Evolutionary conservation across 2,888 invertebrate species (phyloP), one percentile per base, ranked within the genome.

Genomic region (Muscina levida): DNA sequence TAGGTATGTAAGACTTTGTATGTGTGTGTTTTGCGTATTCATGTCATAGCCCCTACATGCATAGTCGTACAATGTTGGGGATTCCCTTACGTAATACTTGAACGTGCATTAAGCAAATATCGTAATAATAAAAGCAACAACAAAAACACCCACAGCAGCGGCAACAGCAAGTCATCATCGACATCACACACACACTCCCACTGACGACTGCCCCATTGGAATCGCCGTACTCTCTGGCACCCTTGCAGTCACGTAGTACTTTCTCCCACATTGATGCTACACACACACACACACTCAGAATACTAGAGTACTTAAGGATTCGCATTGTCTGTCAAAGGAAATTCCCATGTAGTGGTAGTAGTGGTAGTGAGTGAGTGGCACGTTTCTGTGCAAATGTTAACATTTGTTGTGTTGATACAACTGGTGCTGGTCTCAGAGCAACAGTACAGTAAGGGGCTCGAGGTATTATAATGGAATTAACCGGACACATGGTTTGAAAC

Each of bases 71-170:
- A 85, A 87, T 87, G 87, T 85, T 88, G 88, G 88, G 88, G 88
- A 88, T 88, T 88, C 88, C 88, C 88, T 88, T 88, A 88, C 87
- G 88, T 87, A 88, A 88, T 87, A 84, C 85, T 84, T 85, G 84
- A 85, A 84, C 86, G 82, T 85, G 78, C 85, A 84, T 84, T 84
- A 82, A 86, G 76, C 85, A 84, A 84, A 85, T n/a, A n/a, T n/a
- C n/a, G n/a, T n/a, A n/a, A n/a, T n/a, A n/a, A n/a, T n/a, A n/a
- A n/a, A n/a, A n/a, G n/a, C 24, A 77, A 66, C 62, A 76, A 56
- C 71, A 48, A 84, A 85, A 11, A 57, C 31, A 17, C 57, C n/a
- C 13, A 42, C 48, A 31, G n/a, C n/a, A 82, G 59, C 37, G 65
- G 72, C 57, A 46, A 79, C 84, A 79, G 83, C 76, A 84, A 44